These are phyloP conservation scores for Hipparchia sbordonii DNA, from an alignment of 2,888 invertebrate genomes.

Conservation along the genomic window DNA sequence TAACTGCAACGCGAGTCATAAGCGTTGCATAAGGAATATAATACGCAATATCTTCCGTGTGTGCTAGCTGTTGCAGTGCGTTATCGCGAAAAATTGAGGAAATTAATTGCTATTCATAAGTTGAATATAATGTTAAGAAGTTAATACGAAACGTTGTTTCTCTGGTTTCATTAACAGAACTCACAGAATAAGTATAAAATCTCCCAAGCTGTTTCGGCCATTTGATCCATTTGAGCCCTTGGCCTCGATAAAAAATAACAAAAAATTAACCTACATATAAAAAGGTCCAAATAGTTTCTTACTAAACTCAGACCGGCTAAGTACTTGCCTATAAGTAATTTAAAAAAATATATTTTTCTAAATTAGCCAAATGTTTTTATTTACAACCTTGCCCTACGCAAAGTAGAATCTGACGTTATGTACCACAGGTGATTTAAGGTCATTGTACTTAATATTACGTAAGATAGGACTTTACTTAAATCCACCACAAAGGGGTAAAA, in stretches of 20 bases:
- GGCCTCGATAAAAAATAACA: not conserved
- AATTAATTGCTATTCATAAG: conserved; percentile 22
- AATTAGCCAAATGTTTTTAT: too few species aligned
- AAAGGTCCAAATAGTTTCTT: too few species aligned
- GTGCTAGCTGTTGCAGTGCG: conserved; percentile 30
- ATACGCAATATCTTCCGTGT: conserved; percentile 50
- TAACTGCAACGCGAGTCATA: conserved; percentile 16
- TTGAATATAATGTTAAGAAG: not conserved
- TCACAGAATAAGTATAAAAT: not conserved
- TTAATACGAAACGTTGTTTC: not conserved
- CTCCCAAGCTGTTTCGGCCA: too few species aligned
- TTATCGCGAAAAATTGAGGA: conserved; percentile 28
- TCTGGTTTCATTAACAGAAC: not conserved
- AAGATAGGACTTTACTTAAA: too few species aligned
- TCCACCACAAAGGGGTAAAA: too few species aligned
- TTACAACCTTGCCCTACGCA: too few species aligned
- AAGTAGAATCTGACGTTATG: too few species aligned
- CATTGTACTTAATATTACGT: too few species aligned
- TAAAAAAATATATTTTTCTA: too few species aligned
- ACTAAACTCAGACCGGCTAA: too few species aligned
- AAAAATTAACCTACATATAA: not conserved
- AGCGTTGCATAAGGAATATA: conserved; percentile 28
- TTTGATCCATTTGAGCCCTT: not conserved
- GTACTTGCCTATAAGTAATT: too few species aligned
- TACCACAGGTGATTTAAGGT: too few species aligned